Evolutionary conservation across 2,888 invertebrate genomes (phyloP).

Genomic region (Lasius platythorax): DNA sequence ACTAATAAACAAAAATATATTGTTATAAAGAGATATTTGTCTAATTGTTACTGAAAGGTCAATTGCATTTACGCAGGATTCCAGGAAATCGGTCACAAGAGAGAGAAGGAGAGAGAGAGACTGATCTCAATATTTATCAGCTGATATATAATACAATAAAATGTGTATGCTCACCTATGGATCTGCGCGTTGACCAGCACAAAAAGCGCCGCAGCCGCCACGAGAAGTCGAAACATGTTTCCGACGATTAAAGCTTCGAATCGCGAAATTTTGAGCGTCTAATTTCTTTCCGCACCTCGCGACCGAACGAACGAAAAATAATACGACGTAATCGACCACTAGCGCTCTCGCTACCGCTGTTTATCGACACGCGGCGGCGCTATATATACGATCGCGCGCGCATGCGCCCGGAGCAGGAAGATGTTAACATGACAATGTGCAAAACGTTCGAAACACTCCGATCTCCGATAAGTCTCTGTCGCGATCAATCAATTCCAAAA

Average conservation of each 20-base stretch:
- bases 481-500: not conserved
- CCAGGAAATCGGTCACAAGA: not conserved
- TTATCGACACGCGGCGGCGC: not conserved
- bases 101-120: not conserved
- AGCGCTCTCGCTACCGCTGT: not conserved
- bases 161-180: not conserved
- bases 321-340: not conserved
- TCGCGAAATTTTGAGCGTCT: not conserved
- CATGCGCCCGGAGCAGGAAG: not conserved
- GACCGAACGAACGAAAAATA: too few relatives aligned
- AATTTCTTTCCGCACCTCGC: not conserved
- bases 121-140: not conserved
- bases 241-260: not conserved
- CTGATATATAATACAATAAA: not conserved
- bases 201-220: not conserved
- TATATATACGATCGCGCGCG: not conserved
- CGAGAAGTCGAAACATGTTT: not conserved
- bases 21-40: not conserved
- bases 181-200: not conserved
- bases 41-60: not conserved
- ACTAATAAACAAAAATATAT: not conserved
- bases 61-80: not conserved
- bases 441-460: not conserved
- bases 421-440: not conserved
- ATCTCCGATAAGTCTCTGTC: not conserved